phyloP scores from a whole-genome alignment of 2,797 vertebrate species.

The Leptatherina wallacei region DNA sequence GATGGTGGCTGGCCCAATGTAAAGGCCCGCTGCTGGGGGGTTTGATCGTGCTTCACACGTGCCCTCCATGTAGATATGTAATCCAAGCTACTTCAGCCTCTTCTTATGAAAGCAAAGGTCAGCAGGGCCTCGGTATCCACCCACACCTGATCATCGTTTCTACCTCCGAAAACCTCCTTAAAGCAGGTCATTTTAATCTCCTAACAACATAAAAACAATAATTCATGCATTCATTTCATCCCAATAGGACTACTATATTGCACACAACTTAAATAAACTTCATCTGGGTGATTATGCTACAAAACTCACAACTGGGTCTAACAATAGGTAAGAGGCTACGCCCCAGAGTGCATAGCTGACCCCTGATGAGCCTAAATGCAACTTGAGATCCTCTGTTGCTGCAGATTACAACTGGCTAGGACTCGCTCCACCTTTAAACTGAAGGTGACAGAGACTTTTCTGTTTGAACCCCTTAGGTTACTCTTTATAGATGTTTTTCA shows the following conservation, averaged over 20 bases:
- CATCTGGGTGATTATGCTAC: background rate
- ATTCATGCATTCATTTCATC: background rate
- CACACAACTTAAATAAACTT: background rate
- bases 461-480: background rate
- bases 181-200: background rate
- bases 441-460: background rate
- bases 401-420: background rate
- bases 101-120: constrained; percentile 71
- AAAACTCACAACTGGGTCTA: background rate
- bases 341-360: background rate
- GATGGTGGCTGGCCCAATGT: constrained; percentile 57
- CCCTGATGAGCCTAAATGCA: background rate
- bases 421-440: background rate
- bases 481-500: background rate
- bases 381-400: background rate
- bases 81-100: constrained; percentile 42
- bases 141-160: background rate
- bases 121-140: constrained; percentile 32
- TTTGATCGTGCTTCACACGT: constrained; percentile 46
- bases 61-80: constrained; percentile 57
- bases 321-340: background rate
- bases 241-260: background rate
- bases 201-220: background rate
- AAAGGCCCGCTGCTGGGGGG: constrained; percentile 43
- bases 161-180: background rate